Percentiles rank a stretch among this genome's conserved stretches.
phyloP scores from a whole-genome alignment of 1,140 invertebrate species.

The Hyles euphorbiae region DNA sequence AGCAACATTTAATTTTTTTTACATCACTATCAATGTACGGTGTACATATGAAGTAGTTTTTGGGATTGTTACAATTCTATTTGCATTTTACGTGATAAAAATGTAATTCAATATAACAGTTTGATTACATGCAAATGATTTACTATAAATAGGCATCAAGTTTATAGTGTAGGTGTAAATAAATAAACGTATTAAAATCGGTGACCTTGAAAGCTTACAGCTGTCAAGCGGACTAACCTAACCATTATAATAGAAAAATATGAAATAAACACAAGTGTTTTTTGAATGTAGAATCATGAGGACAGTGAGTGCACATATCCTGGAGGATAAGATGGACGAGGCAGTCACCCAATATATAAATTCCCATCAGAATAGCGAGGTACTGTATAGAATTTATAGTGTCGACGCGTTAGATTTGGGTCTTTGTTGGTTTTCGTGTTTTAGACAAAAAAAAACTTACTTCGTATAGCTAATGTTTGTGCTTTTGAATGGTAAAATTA shows the following conservation, averaged over 20 bases:
- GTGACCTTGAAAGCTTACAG: constrained; percentile 42
- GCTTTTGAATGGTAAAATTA: not conserved
- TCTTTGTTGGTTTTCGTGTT: not conserved
- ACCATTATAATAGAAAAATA: constrained; percentile 33
- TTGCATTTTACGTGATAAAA: too few species aligned
- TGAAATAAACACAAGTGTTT: constrained; percentile 32
- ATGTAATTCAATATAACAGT: too few species aligned
- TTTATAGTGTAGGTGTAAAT: constrained; percentile 7
- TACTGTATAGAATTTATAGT: constrained; percentile 16
- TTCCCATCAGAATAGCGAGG: constrained; percentile 50
- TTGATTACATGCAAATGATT: not conserved
- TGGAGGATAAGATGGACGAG: constrained; percentile 62
- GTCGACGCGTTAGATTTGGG: not conserved
- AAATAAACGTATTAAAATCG: constrained; percentile 17
- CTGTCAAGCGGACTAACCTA: constrained; percentile 40
- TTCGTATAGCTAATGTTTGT: too few species aligned
- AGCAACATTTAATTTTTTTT: too few species aligned
- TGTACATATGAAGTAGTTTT: too few species aligned
- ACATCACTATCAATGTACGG: too few species aligned
- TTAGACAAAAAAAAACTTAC: too few species aligned
- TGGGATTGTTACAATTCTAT: too few species aligned
- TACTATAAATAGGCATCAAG: not conserved
- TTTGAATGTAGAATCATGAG: constrained; percentile 36
- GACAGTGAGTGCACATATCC: constrained; percentile 45
- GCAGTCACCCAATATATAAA: constrained; percentile 60